Evolutionary conservation across 2,888 invertebrate species (phyloP).

Genomic region (Zaprionus lineosus): DNA sequence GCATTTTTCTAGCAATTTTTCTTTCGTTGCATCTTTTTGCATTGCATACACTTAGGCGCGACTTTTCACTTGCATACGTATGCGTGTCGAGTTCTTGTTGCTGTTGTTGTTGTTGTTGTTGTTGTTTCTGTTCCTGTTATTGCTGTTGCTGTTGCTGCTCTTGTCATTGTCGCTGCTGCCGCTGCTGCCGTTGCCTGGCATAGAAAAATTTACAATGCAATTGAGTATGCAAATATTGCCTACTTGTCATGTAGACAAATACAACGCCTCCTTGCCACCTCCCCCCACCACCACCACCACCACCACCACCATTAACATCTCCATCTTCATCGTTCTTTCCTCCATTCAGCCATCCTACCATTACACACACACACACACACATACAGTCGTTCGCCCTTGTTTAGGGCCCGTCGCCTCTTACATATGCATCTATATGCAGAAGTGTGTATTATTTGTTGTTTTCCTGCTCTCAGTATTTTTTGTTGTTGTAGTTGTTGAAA

Average conservation of each 20-base stretch:
- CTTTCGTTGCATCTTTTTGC: slow-evolving; percentile 66
- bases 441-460: slow-evolving; percentile 14
- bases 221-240: slow-evolving; percentile 82
- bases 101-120: slow-evolving; percentile 11
- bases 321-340: no score
- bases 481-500: slow-evolving; percentile 60
- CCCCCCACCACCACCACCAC: slow-evolving; percentile 1
- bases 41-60: slow-evolving; percentile 76
- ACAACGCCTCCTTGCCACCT: slow-evolving; percentile 45
- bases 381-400: slow-evolving; percentile 1
- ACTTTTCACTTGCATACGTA: slow-evolving; percentile 55
- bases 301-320: background rate
- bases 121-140: background rate
- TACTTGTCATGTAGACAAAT: slow-evolving; percentile 77
- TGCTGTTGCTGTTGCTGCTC: slow-evolving; percentile 16
- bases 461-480: background rate
- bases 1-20: slow-evolving; percentile 70
- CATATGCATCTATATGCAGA: slow-evolving; percentile 36
- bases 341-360: no score
- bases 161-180: slow-evolving; percentile 13
- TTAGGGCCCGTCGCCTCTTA: slow-evolving; percentile 20
- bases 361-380: slow-evolving; percentile 5
- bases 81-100: slow-evolving; percentile 36
- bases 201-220: slow-evolving; percentile 81
- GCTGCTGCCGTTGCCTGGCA: slow-evolving; percentile 41